Conservation (phyloP, 1,140 invertebrate genomes). For the Delia radicum region DNA sequence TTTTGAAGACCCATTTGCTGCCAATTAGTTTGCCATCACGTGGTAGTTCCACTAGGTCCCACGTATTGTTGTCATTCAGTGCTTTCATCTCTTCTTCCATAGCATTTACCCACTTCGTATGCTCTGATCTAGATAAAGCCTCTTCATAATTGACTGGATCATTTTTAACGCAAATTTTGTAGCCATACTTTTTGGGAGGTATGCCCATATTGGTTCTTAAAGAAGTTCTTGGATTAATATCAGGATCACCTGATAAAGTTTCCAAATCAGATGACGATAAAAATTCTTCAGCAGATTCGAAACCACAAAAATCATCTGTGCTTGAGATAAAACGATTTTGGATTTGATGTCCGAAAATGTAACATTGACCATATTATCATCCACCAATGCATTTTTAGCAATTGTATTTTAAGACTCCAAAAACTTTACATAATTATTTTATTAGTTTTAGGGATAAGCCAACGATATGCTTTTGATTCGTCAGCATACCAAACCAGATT, state of each 20-base stretch:
- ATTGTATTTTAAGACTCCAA: not conserved
- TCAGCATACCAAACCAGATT: slow-evolving; percentile 6
- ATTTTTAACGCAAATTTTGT: not conserved
- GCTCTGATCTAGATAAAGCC: slow-evolving; percentile 13
- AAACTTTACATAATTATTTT: slow-evolving; percentile 8
- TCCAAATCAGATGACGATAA: not conserved
- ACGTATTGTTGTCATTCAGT: slow-evolving; percentile 34
- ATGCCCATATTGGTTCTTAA: slow-evolving; percentile 18
- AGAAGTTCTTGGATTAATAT: not conserved
- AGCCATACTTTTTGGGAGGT: not conserved
- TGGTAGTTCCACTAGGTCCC: slow-evolving; percentile 34
- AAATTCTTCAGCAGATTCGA: not conserved
- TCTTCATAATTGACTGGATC: slow-evolving; percentile 9
- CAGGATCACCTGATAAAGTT: not conserved
- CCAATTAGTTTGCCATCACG: slow-evolving; percentile 28
- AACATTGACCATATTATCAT: not conserved
- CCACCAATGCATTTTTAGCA: not conserved
- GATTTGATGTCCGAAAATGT: not conserved
- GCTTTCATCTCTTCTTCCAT: slow-evolving; percentile 37
- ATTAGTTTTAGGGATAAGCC: not conserved
- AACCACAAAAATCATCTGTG: not conserved
- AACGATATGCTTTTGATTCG: slow-evolving; percentile 21
- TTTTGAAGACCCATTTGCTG: slow-evolving; percentile 35
- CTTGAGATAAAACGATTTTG: not conserved
- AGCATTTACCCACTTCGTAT: slow-evolving; percentile 33